Percentiles rank a stretch among this genome's conserved stretches.
Conservation (phyloP, 2,113 vertebrate species). For the Turdus rufiventris region DNA sequence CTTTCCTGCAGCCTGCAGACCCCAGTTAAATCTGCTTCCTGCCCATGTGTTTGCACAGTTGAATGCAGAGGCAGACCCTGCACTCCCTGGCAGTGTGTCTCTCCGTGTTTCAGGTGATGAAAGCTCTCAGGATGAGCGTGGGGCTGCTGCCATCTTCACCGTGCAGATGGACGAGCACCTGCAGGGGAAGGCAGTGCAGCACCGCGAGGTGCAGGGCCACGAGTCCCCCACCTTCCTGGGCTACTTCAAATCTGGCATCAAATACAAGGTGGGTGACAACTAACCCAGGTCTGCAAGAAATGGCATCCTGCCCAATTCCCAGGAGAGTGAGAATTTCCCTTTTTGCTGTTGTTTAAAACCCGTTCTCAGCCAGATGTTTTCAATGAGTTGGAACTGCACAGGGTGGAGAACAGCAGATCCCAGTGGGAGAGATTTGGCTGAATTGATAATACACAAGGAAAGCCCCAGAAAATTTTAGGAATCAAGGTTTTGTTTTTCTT, state of each 20-base stretch:
- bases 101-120: conserved; percentile 75
- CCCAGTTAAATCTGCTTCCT: neutral
- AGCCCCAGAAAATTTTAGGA: conserved; percentile 15
- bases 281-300: neutral
- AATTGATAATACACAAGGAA: neutral
- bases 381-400: neutral
- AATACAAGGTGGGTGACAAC: conserved; percentile 86
- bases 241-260: conserved; percentile 95
- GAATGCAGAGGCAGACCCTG: neutral
- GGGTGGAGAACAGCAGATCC: conserved; percentile 44
- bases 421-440: conserved; percentile 34
- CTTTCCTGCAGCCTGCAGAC: neutral
- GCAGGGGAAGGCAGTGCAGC: conserved; percentile 88
- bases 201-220: conserved; percentile 89
- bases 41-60: neutral
- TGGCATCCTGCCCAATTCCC: neutral
- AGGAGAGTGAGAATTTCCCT: neutral
- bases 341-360: neutral
- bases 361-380: conserved; percentile 35
- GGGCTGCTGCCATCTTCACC: conserved; percentile 92
- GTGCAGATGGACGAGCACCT: conserved; percentile 96
- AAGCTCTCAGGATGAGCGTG: conserved; percentile 93
- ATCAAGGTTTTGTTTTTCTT: conserved; percentile 46
- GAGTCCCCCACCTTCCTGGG: conserved; percentile 91
- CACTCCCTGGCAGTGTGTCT: neutral